These are phyloP conservation scores for Diploscapter pachys DNA, from an alignment of 1,140 invertebrate genomes.

Conservation along the genomic window DNA sequence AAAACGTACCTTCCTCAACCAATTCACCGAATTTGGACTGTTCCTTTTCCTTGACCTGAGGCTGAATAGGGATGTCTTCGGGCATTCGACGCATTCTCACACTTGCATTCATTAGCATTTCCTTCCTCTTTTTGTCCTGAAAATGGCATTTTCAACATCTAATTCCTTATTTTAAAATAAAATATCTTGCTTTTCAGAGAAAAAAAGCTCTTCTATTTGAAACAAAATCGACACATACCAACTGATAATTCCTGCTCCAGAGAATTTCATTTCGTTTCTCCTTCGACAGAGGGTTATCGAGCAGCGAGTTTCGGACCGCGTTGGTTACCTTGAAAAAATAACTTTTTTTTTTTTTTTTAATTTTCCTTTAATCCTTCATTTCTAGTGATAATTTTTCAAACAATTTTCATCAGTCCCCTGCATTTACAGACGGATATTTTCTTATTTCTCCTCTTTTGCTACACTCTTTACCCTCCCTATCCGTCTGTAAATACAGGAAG, in stretches of 20 bases:
- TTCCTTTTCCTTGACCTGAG: slow-evolving; percentile 27
- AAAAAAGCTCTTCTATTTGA: neutral
- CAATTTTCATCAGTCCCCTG: too few relatives aligned
- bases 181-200: neutral
- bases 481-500: neutral
- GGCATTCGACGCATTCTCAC: slow-evolving; percentile 36
- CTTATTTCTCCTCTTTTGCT: too few relatives aligned
- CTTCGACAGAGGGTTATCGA: slow-evolving; percentile 34
- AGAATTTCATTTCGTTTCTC: slow-evolving; percentile 37
- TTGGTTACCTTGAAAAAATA: slow-evolving; percentile 44
- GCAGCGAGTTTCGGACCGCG: slow-evolving; percentile 37
- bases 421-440: neutral
- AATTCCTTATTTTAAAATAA: neutral
- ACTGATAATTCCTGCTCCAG: slow-evolving; percentile 23
- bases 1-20: slow-evolving; percentile 14
- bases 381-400: too few relatives aligned
- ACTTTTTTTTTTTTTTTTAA: too few relatives aligned
- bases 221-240: neutral
- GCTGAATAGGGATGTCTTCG: slow-evolving; percentile 38
- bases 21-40: slow-evolving; percentile 21
- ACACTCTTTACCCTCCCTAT: neutral
- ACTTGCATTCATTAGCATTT: slow-evolving; percentile 38
- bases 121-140: slow-evolving; percentile 18
- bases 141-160: neutral
- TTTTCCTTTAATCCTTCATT: too few relatives aligned